Base-by-base conservation (phyloP, 2,113 vertebrate species). In the Planiliza haematocheilus region DNA sequence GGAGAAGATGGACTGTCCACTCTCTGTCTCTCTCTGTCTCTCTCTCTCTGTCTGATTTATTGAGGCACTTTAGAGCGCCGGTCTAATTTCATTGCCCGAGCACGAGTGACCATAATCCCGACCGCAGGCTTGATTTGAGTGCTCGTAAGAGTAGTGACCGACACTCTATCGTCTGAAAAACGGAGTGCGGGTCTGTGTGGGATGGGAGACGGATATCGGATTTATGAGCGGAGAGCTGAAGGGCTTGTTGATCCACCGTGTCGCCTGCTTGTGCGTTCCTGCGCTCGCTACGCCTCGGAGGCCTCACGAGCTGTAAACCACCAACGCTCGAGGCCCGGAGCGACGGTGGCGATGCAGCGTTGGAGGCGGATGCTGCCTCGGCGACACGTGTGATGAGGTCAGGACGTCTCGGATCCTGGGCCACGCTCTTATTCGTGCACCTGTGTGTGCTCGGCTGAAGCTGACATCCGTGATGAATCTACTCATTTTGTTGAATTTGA, bases 71-170 rank as follows among this genome's bases (percentile, higher is more conserved):
- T 68, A 86, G 81, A 86, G 84, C 87, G 74, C 52, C 20, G 4
- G 70, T 67, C 67, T 94, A 93, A 94, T 94, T 86, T 89, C 78
- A 94, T 93, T 91, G 85, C 65, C 77, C 5, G 55, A 80, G 71
- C 76, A 20, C 83, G 68, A 91, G 88, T 90, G 90, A 92, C 92
- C 92, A 91, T 91, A 91, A 91, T 92, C 81, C 83, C 76, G 41
- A 93, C 91, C 92, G 16, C 91, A 90, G 91, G 92, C 89, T 92
- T 90, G 88, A 93, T 91, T 87, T 92, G 91, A 92, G 91, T 89
- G 91, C 91, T 91, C 74, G 79, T 88, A 87, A 86, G 85, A 93
- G 87, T 61, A 74, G 86, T 74, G 84, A 87, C 84, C 42, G 71
- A 88, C 90, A 90, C 84, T 82, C 82, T 90, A 82, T 81, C 89